A percentile compares a stretch with the other conserved stretches of the same genome.
Evolutionary conservation across 2,888 invertebrate species (phyloP).

Genomic region (Plebejus argus): DNA sequence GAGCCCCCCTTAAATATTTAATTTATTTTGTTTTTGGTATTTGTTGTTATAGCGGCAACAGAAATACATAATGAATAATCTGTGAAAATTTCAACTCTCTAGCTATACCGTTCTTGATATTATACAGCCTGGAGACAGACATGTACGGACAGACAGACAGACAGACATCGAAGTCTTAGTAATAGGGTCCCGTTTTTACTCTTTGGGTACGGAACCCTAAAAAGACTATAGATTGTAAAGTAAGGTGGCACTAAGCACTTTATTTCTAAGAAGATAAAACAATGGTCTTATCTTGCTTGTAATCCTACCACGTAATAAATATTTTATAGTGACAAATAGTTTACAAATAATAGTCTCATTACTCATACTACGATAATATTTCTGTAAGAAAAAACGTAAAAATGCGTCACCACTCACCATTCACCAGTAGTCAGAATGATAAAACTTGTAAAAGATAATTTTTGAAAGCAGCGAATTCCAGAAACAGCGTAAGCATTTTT

Average conservation of each 20-base stretch:
- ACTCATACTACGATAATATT: not conserved
- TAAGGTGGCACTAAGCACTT: not conserved
- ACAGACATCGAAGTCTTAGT: too few species aligned
- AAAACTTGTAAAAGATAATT: not conserved
- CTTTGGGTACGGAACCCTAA: too few species aligned
- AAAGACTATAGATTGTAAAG: not conserved
- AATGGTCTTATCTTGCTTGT: not conserved
- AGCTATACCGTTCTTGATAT: too few species aligned
- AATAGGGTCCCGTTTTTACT: too few species aligned
- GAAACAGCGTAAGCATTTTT: too few species aligned
- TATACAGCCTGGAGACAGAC: too few species aligned
- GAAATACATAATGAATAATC: too few species aligned
- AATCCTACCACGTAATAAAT: not conserved
- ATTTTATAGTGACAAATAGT: not conserved
- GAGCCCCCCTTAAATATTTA: too few species aligned
- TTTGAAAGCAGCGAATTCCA: not conserved
- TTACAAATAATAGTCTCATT: not conserved
- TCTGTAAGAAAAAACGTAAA: constrained; percentile 1
- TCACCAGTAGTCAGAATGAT: not conserved
- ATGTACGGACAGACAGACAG: too few species aligned
- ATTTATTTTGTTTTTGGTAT: too few species aligned
- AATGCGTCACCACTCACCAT: not conserved
- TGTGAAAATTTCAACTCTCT: too few species aligned
- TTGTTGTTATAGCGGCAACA: too few species aligned
- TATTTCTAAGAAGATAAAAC: not conserved